Evolutionary conservation across 2,113 vertebrate species (phyloP).

Genomic region (Gymnobelideus leadbeateri): DNA sequence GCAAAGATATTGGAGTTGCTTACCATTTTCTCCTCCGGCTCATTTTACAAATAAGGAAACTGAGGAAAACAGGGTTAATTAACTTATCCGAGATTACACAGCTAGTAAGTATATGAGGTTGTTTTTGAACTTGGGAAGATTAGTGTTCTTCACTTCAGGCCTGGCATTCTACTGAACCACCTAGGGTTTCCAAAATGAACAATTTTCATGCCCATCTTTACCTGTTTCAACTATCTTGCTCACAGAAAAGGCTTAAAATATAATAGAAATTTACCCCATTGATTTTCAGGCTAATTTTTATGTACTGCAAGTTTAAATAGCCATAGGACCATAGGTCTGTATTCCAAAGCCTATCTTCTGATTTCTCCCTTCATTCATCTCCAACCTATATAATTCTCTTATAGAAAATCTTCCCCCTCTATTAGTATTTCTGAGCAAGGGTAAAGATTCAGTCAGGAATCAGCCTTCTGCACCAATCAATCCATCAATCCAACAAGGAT

Average conservation of each 20-base stretch:
- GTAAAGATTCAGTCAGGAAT: background rate
- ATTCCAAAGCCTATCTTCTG: background rate
- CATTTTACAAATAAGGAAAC: too few relatives aligned
- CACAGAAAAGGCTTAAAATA: background rate
- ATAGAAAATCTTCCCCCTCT: background rate
- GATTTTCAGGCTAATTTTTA: background rate
- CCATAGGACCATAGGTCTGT: background rate
- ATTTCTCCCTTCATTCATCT: too few relatives aligned
- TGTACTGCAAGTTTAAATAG: background rate
- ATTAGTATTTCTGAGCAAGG: background rate
- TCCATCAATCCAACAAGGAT: background rate
- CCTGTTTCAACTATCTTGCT: background rate
- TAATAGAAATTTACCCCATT: background rate
- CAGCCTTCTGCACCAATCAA: background rate
- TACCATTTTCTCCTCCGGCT: too few relatives aligned
- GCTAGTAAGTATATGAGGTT: too few relatives aligned
- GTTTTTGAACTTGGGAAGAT: too few relatives aligned
- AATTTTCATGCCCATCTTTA: background rate
- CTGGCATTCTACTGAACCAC: background rate
- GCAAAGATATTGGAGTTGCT: too few relatives aligned
- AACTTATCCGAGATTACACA: too few relatives aligned
- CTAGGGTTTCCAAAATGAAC: background rate
- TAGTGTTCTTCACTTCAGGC: background rate
- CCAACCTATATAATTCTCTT: fast-evolving
- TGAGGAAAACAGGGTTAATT: too few relatives aligned